These are phyloP conservation scores for Ptychodera flava DNA, from an alignment of 35 echinoderm and acorn worm species.

Conservation along the genomic window DNA sequence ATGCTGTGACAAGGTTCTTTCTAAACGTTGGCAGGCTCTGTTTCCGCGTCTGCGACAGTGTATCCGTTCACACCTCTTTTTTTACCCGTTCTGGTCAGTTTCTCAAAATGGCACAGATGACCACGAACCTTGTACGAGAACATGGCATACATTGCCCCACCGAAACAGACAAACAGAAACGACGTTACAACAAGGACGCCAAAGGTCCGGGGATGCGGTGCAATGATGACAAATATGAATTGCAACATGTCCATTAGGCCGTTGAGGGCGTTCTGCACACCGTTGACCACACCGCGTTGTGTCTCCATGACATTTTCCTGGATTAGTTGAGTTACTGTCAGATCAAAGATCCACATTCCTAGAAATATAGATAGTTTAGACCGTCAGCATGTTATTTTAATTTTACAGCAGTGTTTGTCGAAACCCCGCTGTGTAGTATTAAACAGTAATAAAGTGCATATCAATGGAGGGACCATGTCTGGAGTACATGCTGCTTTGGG, in stretches of 20 bases:
- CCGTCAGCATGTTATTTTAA: too few species aligned
- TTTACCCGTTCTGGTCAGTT: too few species aligned
- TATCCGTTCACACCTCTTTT: too few species aligned
- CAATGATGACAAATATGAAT: constrained; percentile 79
- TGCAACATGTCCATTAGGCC: constrained; percentile 91
- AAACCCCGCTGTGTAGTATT: too few species aligned
- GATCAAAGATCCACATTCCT: constrained; percentile 92
- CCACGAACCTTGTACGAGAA: constrained; percentile 68
- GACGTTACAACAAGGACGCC: constrained; percentile 78
- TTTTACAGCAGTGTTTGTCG: too few species aligned
- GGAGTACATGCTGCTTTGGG: too few species aligned
- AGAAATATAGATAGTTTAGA: background rate
- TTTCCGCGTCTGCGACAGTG: too few species aligned
- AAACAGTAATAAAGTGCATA: too few species aligned
- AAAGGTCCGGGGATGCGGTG: constrained; percentile 68
- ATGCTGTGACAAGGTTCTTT: too few species aligned
- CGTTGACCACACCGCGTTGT: constrained; percentile 70
- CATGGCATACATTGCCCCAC: constrained; percentile 31
- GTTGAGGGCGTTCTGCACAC: constrained; percentile 78
- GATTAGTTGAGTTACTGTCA: constrained; percentile 59
- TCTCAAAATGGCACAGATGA: constrained; percentile 66
- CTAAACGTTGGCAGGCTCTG: too few species aligned
- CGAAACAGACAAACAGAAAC: constrained; percentile 46
- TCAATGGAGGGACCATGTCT: too few species aligned
- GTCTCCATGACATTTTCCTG: constrained; percentile 58